phyloP scores from a whole-genome alignment of 2,888 invertebrate species.

The Tyria jacobaeae region DNA sequence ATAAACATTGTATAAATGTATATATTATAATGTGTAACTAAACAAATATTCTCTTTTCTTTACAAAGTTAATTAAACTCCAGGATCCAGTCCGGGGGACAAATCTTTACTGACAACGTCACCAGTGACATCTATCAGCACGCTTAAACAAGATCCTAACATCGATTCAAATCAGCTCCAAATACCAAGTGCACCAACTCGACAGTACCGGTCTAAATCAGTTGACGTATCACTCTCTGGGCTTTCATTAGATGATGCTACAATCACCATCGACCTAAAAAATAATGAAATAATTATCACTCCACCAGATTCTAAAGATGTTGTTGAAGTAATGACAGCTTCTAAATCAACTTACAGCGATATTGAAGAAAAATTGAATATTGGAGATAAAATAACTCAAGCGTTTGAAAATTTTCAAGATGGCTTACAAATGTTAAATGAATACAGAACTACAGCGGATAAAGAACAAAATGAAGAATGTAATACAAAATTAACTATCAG shows the following conservation, averaged over 20 bases:
- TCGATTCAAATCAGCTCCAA: constrained; percentile 72
- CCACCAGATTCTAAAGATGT: constrained; percentile 72
- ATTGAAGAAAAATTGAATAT: constrained; percentile 74
- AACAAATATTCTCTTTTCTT: constrained; percentile 45
- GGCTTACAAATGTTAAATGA: constrained; percentile 71
- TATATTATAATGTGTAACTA: constrained; percentile 8
- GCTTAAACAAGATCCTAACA: constrained; percentile 64
- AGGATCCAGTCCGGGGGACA: constrained; percentile 82
- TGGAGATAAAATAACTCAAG: constrained; percentile 71
- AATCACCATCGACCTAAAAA: constrained; percentile 76
- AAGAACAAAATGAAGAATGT: constrained; percentile 56
- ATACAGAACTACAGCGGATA: constrained; percentile 57
- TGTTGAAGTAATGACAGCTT: constrained; percentile 47
- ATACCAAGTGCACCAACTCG: constrained; percentile 72
- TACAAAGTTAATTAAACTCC: constrained; percentile 60
- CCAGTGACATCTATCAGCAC: constrained; percentile 71
- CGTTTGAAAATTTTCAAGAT: constrained; percentile 76
- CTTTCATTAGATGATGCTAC: constrained; percentile 74
- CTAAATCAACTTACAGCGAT: constrained; percentile 61
- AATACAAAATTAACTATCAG: constrained; percentile 75
- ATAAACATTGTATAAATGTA: too few relatives aligned
- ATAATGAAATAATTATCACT: constrained; percentile 78
- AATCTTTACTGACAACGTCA: constrained; percentile 76
- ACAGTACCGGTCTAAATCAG: constrained; percentile 85
- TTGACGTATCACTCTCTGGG: constrained; percentile 81